Percentiles rank a stretch among this genome's conserved stretches.
phyloP scores from a whole-genome alignment of 35 echinoderm and acorn worm genomes.

The Hemicentrotus pulcherrimus region DNA sequence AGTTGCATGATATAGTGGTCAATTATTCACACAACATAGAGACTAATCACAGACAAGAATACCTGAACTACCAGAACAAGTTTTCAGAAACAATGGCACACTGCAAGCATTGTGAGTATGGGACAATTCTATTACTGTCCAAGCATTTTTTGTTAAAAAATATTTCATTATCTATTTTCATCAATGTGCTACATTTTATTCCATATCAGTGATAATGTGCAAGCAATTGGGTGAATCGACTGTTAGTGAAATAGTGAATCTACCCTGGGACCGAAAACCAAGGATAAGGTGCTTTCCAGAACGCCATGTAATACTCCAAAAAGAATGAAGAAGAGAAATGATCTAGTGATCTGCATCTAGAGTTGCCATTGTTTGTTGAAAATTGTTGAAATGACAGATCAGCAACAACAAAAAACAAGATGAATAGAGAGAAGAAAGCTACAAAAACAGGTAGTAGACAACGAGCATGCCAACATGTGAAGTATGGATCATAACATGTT shows the following conservation, averaged over 20 bases:
- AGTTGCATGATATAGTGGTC: background rate
- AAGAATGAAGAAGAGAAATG: background rate
- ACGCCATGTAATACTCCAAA: background rate
- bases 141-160: background rate
- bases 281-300: background rate
- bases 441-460: background rate
- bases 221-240: background rate
- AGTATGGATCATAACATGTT: background rate
- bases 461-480: background rate
- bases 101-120: background rate
- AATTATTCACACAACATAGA: background rate
- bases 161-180: background rate
- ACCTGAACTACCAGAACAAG: background rate
- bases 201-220: background rate
- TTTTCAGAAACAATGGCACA: slow-evolving; percentile 40
- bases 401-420: background rate
- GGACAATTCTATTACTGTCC: background rate
- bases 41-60: background rate
- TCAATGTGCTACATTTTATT: background rate
- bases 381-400: background rate
- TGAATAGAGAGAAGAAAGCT: background rate
- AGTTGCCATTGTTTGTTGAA: slow-evolving; percentile 11
- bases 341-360: background rate
- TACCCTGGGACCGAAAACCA: background rate
- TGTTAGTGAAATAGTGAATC: background rate